These are phyloP conservation scores for Drosophila melanosoma DNA, from an alignment of 2,888 invertebrate genomes.

Conservation along the genomic window DNA sequence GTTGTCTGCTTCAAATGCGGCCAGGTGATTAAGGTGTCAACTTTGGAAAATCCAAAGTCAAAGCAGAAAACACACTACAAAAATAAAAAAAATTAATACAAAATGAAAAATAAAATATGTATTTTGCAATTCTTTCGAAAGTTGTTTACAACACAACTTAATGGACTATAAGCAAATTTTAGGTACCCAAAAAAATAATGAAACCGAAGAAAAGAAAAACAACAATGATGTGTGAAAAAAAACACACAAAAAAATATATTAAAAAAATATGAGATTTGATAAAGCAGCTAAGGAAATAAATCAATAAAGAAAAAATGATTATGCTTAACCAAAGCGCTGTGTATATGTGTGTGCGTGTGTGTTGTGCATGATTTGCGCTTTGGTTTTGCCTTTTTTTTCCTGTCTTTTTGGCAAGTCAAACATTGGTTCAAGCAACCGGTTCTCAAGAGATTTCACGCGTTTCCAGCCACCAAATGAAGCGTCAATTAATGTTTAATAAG, in stretches of 20 bases:
- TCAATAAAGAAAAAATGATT: slow-evolving; percentile 69
- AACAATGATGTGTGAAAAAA: slow-evolving; percentile 28
- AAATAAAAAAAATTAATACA: not conserved
- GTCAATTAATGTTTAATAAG: slow-evolving; percentile 77
- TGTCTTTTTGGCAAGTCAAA: slow-evolving; percentile 59
- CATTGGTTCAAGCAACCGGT: slow-evolving; percentile 62
- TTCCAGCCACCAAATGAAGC: slow-evolving; percentile 59
- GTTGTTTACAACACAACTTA: slow-evolving; percentile 35
- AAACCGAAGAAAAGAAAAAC: slow-evolving; percentile 9
- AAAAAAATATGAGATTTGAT: slow-evolving; percentile 34
- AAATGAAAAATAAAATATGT: slow-evolving; percentile 31
- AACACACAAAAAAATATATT: slow-evolving; percentile 5
- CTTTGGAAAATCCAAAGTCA: slow-evolving; percentile 18
- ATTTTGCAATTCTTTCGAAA: slow-evolving; percentile 44
- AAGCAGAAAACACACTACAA: slow-evolving; percentile 2
- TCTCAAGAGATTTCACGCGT: slow-evolving; percentile 80
- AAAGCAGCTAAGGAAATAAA: slow-evolving; percentile 77
- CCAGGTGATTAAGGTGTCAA: slow-evolving; percentile 75
- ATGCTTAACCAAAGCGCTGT: slow-evolving; percentile 44
- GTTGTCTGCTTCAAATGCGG: slow-evolving; percentile 43
- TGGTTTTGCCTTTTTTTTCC: slow-evolving; percentile 35
- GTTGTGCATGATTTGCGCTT: slow-evolving; percentile 56
- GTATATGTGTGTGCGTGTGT: slow-evolving; percentile 26
- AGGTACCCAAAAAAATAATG: slow-evolving; percentile 30
- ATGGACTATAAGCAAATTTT: slow-evolving; percentile 45